Conservation (phyloP, 2,888 invertebrate genomes). For the Platycheirus albimanus region DNA sequence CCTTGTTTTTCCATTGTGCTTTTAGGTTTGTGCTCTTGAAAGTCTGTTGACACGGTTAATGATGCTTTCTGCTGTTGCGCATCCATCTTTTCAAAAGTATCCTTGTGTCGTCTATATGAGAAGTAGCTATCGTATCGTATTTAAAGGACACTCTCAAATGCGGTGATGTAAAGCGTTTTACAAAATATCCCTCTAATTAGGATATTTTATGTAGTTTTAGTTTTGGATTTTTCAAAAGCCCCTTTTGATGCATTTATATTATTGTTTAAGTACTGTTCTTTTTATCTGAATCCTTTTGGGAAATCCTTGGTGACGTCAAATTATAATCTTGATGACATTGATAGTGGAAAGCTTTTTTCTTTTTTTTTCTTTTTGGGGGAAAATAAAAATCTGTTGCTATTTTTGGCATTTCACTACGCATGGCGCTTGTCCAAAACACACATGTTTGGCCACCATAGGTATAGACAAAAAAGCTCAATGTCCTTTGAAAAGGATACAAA, state of each 20-base stretch:
- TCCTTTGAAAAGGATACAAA: not conserved
- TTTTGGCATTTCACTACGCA: conserved; percentile 44
- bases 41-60: conserved; percentile 41
- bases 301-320: conserved; percentile 20
- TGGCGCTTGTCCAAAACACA: conserved; percentile 19
- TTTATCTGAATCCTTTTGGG: not conserved
- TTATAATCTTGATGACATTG: conserved; percentile 49
- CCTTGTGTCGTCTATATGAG: conserved; percentile 32
- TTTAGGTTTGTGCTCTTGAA: conserved; percentile 39
- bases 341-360: conserved; percentile 29
- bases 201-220: not conserved
- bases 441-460: conserved; percentile 19
- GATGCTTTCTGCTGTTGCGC: conserved; percentile 61
- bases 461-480: conserved; percentile 29
- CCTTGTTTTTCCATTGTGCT: conserved; percentile 39
- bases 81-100: conserved; percentile 37
- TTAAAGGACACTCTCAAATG: not conserved
- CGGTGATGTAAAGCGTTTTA: not conserved
- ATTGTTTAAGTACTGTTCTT: no score
- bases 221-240: not conserved
- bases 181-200: not conserved
- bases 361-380: no score
- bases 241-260: no score
- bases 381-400: conserved; percentile 41
- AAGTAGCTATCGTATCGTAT: not conserved